Evolutionary conservation across 2,797 vertebrate species (phyloP).

Genomic region (Aphelocoma californica): DNA sequence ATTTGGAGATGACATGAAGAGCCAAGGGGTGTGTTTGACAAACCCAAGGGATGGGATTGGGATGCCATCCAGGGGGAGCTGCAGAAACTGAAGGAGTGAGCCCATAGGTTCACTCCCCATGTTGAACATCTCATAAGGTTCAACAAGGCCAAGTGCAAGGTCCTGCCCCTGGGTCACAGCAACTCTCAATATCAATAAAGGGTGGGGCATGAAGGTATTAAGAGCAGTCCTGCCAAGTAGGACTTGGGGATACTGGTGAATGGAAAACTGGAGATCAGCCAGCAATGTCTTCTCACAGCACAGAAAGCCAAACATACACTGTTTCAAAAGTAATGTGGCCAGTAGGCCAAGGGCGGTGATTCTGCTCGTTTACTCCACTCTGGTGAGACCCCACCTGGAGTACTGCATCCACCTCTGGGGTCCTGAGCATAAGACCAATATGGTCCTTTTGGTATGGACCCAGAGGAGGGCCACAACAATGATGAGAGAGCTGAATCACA

Average conservation of each 20-base stretch:
- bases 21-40: background rate
- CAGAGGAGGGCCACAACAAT: background rate
- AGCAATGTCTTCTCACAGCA: background rate
- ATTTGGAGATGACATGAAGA: background rate
- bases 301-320: background rate
- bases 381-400: background rate
- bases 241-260: background rate
- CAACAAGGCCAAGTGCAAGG: background rate
- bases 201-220: background rate
- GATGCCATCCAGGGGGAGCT: background rate
- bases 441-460: background rate
- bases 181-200: background rate
- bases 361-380: background rate
- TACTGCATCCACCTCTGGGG: background rate
- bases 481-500: background rate
- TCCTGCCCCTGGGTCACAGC: background rate
- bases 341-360: background rate
- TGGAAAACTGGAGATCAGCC: background rate
- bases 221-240: background rate
- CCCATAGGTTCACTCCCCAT: background rate
- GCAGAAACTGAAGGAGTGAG: background rate
- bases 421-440: background rate
- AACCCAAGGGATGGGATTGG: fast-evolving
- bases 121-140: background rate
- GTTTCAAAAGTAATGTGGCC: background rate